Evolutionary conservation across 2,797 vertebrate genomes (phyloP).

Genomic region (Anas bahamensis): DNA sequence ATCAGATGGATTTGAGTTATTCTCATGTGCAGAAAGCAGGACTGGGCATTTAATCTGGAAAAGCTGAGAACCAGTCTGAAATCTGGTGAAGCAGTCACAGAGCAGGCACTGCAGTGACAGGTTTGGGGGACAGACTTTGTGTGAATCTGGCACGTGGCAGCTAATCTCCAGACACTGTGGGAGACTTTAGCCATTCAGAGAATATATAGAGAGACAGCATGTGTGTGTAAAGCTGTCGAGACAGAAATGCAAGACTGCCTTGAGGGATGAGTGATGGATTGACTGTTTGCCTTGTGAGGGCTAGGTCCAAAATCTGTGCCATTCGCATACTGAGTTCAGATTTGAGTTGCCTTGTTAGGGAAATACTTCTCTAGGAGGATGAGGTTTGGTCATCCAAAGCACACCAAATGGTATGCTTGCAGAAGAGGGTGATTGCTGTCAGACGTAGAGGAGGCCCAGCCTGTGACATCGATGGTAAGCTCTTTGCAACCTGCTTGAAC

Average conservation of each 20-base stretch:
- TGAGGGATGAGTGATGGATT: background rate
- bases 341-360: background rate
- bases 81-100: background rate
- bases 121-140: background rate
- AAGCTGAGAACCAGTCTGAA: background rate
- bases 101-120: background rate
- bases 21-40: background rate
- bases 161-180: too few species aligned
- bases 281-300: background rate
- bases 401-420: accelerated
- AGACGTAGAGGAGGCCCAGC: background rate
- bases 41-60: background rate
- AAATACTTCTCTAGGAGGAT: background rate
- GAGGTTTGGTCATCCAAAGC: background rate
- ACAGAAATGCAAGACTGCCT: too few species aligned
- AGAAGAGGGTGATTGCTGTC: background rate
- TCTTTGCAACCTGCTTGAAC: background rate
- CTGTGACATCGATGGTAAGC: background rate
- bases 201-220: too few species aligned
- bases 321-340: background rate
- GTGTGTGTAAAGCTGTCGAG: too few species aligned
- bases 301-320: background rate
- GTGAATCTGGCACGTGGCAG: background rate
- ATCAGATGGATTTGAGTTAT: background rate
- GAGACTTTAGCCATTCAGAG: too few species aligned